These are phyloP conservation scores for Danio jaintianensis DNA, from an alignment of 2,797 vertebrate species.

Conservation along the genomic window DNA sequence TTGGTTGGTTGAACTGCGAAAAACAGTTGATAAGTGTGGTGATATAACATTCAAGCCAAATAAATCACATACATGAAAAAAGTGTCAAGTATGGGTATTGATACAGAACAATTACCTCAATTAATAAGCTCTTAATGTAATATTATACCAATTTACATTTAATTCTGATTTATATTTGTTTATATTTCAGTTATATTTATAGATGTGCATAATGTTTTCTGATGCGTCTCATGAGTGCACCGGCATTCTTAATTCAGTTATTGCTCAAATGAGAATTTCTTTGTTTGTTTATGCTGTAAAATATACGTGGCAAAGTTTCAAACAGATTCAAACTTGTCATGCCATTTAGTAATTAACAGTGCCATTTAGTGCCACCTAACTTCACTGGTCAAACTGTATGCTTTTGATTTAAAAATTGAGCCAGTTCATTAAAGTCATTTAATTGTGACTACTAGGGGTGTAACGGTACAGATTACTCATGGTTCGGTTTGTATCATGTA, in stretches of 20 bases:
- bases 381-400: not conserved
- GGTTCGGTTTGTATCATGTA: no score
- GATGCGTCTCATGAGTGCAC: no score
- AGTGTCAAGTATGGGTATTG: not conserved
- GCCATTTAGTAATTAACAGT: not conserved
- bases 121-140: no score
- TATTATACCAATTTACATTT: not conserved
- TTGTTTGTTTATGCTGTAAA: not conserved
- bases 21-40: not conserved
- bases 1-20: constrained; percentile 6
- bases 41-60: not conserved
- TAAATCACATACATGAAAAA: not conserved
- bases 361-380: not conserved
- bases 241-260: no score
- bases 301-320: not conserved
- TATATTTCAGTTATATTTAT: not conserved
- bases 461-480: no score
- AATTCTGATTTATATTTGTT: not conserved
- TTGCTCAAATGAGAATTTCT: not conserved
- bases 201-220: no score
- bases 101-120: not conserved
- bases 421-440: not conserved
- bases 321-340: not conserved
- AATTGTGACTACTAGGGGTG: not conserved
- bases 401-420: not conserved